Evolutionary conservation across 2,888 invertebrate species (phyloP).

Genomic region (Torymus aiolomorphi): DNA sequence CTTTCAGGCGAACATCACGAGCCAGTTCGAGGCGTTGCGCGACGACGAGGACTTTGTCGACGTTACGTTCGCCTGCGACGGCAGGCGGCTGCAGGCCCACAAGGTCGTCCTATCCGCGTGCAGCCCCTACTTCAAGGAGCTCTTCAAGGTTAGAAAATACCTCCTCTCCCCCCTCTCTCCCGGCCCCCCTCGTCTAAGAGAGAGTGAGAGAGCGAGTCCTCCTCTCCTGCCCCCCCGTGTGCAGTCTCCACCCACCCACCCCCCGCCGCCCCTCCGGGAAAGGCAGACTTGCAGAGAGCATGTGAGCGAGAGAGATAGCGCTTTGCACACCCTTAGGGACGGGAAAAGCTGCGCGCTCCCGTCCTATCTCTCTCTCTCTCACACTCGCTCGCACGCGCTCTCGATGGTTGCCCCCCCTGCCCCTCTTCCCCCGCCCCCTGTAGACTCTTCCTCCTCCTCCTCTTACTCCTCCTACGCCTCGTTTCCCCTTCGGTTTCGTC

Average conservation of each 20-base stretch:
- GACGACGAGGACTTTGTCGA: constrained; percentile 92
- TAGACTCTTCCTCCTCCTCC: constrained; percentile 12
- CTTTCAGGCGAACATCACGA: constrained; percentile 91
- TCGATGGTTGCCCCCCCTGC: not conserved
- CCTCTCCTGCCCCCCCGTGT: constrained; percentile 30
- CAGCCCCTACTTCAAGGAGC: constrained; percentile 91
- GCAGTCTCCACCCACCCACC: constrained; percentile 25
- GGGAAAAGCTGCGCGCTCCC: constrained; percentile 20
- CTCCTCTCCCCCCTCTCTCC: constrained; percentile 39
- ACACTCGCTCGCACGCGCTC: not conserved
- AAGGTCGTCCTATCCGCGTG: constrained; percentile 91
- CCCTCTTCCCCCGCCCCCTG: constrained; percentile 1
- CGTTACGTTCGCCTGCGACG: constrained; percentile 91
- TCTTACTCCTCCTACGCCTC: constrained; percentile 53
- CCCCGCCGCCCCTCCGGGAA: constrained; percentile 6
- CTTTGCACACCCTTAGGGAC: constrained; percentile 38
- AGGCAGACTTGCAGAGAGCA: constrained; percentile 35
- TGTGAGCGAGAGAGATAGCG: not conserved
- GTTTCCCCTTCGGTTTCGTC: constrained; percentile 52
- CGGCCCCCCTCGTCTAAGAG: constrained; percentile 16
- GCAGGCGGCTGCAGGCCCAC: constrained; percentile 89
- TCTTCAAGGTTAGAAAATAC: constrained; percentile 84
- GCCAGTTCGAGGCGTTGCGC: constrained; percentile 89
- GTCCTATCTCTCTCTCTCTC: constrained; percentile 4
- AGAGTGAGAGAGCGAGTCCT: not conserved